Percentiles rank a stretch among this genome's conserved stretches.
Evolutionary conservation across 1,140 invertebrate species (phyloP).

Genomic region (Heliconius congener): DNA sequence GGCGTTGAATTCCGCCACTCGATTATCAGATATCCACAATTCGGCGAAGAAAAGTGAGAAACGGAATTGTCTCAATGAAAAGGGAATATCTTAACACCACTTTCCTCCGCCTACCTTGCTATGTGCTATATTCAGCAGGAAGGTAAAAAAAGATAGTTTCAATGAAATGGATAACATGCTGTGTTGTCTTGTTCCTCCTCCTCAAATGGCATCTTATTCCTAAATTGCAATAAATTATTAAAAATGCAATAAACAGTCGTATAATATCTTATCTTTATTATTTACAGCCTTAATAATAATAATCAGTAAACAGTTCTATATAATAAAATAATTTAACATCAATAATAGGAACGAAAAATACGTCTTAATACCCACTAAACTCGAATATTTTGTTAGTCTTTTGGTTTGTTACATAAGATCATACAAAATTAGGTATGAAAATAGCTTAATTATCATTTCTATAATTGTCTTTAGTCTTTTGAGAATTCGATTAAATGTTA

Average conservation of each 20-base stretch:
- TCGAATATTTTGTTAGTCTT: background rate
- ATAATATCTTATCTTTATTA: slow-evolving; percentile 7
- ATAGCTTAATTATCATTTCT: no score
- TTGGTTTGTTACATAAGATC: background rate
- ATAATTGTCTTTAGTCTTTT: background rate
- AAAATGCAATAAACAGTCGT: background rate
- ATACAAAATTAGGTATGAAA: background rate
- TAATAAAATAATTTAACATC: background rate
- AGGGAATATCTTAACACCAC: no score
- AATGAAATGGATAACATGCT: background rate
- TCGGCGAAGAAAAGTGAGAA: no score
- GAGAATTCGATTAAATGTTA: background rate
- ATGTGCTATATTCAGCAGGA: no score
- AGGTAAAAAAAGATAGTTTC: background rate
- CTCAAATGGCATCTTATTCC: background rate
- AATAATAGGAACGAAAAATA: background rate
- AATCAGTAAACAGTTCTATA: background rate
- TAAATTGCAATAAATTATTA: background rate
- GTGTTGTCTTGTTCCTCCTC: background rate
- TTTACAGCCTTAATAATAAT: slow-evolving; percentile 6
- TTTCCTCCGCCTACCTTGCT: no score
- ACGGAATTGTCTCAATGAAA: no score
- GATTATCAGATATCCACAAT: no score
- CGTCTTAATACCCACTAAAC: background rate
- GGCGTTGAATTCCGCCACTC: no score